Conservation (phyloP, 2,888 invertebrate species). For the Adelphocoris suturalis region DNA sequence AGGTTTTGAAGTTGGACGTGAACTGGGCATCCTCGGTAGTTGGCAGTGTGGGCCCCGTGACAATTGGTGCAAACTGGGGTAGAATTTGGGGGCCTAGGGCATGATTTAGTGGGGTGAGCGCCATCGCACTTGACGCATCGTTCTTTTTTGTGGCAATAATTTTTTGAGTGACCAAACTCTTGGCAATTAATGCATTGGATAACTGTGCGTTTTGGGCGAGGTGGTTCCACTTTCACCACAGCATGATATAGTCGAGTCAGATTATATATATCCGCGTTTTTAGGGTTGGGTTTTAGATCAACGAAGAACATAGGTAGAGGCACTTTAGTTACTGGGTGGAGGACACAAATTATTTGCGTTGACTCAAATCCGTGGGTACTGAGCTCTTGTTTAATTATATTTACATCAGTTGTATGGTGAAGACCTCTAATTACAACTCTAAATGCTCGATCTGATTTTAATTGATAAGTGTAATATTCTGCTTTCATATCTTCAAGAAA, state of each 20-base stretch:
- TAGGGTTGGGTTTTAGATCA: background rate
- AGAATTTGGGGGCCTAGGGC: background rate
- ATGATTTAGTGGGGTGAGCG: background rate
- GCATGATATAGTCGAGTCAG: background rate
- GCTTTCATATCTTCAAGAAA: background rate
- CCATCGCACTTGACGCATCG: constrained; percentile 46
- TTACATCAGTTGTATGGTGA: background rate
- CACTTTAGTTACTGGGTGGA: background rate
- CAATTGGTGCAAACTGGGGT: constrained; percentile 45
- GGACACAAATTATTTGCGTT: no score
- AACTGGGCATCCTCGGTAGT: constrained; percentile 37
- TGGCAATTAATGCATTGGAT: constrained; percentile 52
- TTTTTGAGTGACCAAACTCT: constrained; percentile 35
- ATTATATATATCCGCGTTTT: background rate
- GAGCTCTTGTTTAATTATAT: background rate
- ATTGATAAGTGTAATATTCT: no score
- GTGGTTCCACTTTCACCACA: background rate
- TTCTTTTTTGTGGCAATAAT: constrained; percentile 21
- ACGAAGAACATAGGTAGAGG: constrained; percentile 11
- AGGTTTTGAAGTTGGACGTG: background rate
- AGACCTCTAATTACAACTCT: constrained; percentile 2
- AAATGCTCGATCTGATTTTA: no score
- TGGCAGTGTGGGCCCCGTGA: constrained; percentile 35
- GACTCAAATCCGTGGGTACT: background rate
- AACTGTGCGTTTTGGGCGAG: background rate